Evolutionary conservation across 2,797 vertebrate species (phyloP).

Genomic region (Anolis apletophallus): DNA sequence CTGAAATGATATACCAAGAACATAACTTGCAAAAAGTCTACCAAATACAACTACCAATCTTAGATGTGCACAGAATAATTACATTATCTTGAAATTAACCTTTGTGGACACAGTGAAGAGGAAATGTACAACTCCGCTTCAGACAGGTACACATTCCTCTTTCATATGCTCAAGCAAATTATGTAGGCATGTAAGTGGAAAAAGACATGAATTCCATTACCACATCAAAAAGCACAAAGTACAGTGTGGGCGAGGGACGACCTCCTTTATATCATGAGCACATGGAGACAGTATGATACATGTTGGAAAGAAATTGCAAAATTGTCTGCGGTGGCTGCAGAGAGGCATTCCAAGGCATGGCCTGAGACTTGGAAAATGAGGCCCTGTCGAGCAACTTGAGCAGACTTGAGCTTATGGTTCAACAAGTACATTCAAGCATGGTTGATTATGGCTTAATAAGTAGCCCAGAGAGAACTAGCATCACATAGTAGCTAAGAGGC

Average conservation of each 20-base stretch:
- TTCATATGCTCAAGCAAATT: constrained; percentile 10
- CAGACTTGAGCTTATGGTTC: constrained; percentile 35
- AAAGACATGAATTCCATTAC: constrained; percentile 11
- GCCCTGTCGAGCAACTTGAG: neutral
- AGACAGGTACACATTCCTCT: neutral
- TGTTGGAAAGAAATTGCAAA: constrained; percentile 17
- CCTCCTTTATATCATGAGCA: constrained; percentile 26
- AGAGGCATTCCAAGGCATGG: constrained; percentile 12
- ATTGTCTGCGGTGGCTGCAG: constrained; percentile 18
- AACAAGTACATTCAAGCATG: constrained; percentile 38
- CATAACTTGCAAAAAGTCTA: neutral
- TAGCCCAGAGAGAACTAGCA: constrained; percentile 23
- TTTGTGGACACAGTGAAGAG: neutral
- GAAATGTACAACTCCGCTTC: neutral
- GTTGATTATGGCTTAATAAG: constrained; percentile 27
- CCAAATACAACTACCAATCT: neutral
- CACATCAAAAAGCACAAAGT: constrained; percentile 14
- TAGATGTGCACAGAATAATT: neutral
- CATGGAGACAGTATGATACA: constrained; percentile 25
- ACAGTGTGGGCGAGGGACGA: constrained; percentile 13
- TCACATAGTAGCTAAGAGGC: constrained; percentile 1
- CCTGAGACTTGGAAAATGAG: constrained; percentile 15
- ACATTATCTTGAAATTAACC: neutral
- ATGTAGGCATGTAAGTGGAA: constrained; percentile 10
- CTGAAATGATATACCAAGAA: neutral